Percentiles rank a stretch among this genome's conserved stretches.
Conservation (phyloP, 1,140 invertebrate species). For the Conopomorpha cramerella region DNA sequence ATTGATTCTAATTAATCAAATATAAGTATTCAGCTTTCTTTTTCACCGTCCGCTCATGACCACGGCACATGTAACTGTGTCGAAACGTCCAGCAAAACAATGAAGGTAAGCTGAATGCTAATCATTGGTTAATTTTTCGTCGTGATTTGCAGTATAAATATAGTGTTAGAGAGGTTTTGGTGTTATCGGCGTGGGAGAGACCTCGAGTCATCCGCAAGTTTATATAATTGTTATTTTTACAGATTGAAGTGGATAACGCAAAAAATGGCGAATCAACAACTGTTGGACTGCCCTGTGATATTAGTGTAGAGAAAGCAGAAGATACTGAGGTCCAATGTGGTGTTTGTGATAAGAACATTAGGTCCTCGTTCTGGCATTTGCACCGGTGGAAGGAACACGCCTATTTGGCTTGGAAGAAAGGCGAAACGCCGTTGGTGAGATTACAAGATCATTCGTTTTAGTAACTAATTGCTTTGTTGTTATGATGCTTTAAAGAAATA, state of each 20-base stretch:
- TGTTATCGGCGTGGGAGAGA: neutral
- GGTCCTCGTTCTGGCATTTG: constrained; percentile 25
- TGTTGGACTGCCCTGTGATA: too few species aligned
- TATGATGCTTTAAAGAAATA: neutral
- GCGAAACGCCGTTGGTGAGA: constrained; percentile 18
- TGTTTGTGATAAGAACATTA: constrained; percentile 20
- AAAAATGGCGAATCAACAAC: too few species aligned
- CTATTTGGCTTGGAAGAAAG: constrained; percentile 22
- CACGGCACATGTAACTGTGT: too few species aligned
- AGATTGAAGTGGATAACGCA: neutral
- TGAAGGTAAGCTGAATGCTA: too few species aligned
- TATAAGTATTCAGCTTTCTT: too few species aligned
- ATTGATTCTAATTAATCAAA: too few species aligned
- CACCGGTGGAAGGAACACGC: constrained; percentile 54
- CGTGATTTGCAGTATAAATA: neutral
- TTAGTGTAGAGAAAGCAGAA: neutral
- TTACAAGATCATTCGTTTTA: neutral
- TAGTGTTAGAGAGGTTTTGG: neutral
- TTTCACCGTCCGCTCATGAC: too few species aligned
- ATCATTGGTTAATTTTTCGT: too few species aligned
- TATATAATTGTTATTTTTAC: neutral
- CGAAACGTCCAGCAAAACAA: too few species aligned
- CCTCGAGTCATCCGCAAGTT: neutral
- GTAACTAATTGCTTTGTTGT: neutral
- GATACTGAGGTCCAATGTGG: constrained; percentile 15